A percentile compares a stretch with the other conserved stretches of the same genome.
Evolutionary conservation across 2,888 invertebrate species (phyloP).

Genomic region (Zele albiditarsus): DNA sequence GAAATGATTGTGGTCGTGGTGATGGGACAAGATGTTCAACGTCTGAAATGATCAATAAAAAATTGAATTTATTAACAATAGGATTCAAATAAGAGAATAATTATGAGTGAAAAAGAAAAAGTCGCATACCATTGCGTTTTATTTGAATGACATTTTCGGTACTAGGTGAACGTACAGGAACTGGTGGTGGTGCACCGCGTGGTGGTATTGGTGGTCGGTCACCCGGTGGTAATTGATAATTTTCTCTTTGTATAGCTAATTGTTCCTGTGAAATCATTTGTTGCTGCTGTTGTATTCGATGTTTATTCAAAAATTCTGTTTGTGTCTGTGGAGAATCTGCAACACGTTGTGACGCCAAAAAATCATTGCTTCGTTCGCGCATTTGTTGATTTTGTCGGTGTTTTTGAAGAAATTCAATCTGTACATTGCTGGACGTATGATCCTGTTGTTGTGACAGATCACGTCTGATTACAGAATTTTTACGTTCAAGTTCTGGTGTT

Average conservation of each 20-base stretch:
- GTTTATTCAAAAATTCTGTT: slow-evolving; percentile 75
- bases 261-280: slow-evolving; percentile 63
- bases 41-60: slow-evolving; percentile 53
- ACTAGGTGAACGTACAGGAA: slow-evolving; percentile 73
- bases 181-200: slow-evolving; percentile 76
- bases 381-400: slow-evolving; percentile 68
- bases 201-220: slow-evolving; percentile 78
- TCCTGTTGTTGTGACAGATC: slow-evolving; percentile 56
- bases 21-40: slow-evolving; percentile 61
- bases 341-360: slow-evolving; percentile 37
- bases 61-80: slow-evolving; percentile 22
- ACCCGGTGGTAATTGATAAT: slow-evolving; percentile 56
- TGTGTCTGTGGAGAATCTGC: slow-evolving; percentile 70
- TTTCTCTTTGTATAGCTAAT: slow-evolving; percentile 57
- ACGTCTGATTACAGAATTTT: slow-evolving; percentile 70
- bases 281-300: slow-evolving; percentile 67
- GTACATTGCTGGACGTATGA: slow-evolving; percentile 64
- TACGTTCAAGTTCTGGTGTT: slow-evolving; percentile 72
- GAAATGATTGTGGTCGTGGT: slow-evolving; percentile 67
- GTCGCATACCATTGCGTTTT: slow-evolving; percentile 64
- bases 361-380: slow-evolving; percentile 64
- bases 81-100: background rate
- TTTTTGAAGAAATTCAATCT: slow-evolving; percentile 66
- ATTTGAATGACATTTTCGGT: slow-evolving; percentile 67
- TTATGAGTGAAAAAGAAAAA: slow-evolving; percentile 16